Evolutionary conservation across 2,113 vertebrate species (phyloP).

Genomic region (Zootoca vivipara): DNA sequence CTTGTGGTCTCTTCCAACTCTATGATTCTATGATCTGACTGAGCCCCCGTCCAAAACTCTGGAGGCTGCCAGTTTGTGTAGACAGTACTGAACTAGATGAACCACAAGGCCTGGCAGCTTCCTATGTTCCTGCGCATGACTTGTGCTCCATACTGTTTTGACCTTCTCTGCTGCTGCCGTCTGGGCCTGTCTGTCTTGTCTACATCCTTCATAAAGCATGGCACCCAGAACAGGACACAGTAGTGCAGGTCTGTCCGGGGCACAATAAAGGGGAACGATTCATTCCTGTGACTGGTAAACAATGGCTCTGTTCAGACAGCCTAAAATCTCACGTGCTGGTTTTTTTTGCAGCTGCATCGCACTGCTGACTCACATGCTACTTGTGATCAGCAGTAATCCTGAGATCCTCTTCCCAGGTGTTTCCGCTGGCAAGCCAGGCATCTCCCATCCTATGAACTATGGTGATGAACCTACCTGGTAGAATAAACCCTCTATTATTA

Average conservation of each 20-base stretch:
- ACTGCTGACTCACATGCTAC: not conserved
- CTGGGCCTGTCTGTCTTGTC: not conserved
- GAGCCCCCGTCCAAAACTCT: no score
- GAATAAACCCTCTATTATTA: no score
- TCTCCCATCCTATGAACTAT: not conserved
- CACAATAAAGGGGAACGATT: not conserved
- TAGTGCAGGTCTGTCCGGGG: not conserved
- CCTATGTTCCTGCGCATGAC: not conserved
- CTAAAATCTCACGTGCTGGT: not conserved
- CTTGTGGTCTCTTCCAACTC: no score
- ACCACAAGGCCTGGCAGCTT: no score
- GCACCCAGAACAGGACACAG: not conserved
- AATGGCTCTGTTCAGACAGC: not conserved
- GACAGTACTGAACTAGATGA: no score
- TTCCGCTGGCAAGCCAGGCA: not conserved
- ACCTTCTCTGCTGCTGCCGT: not conserved
- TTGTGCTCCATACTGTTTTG: not conserved
- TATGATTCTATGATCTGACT: no score
- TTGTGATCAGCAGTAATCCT: constrained; percentile 7
- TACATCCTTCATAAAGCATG: not conserved
- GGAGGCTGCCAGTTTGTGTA: no score
- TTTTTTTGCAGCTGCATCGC: not conserved
- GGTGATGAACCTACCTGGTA: not conserved
- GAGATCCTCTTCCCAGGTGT: not conserved
- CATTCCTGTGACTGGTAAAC: not conserved